Conservation (phyloP, 2,797 vertebrate genomes). For the Cheirogaleus major region DNA sequence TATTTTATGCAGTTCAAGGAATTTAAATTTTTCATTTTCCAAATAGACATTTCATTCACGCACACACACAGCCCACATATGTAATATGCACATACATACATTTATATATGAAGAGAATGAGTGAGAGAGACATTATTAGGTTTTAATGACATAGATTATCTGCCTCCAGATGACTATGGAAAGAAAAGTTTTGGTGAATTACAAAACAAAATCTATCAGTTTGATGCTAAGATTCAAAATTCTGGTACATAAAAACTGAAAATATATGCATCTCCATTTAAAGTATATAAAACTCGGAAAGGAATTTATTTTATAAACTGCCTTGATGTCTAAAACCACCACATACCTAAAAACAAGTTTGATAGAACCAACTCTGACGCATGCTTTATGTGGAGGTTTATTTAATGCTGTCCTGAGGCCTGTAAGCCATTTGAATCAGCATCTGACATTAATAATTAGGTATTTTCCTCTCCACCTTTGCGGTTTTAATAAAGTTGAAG, state of each 20-base stretch:
- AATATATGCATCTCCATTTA: conserved; percentile 28
- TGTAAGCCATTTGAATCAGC: neutral
- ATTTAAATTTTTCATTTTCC: neutral
- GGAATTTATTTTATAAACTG: conserved; percentile 48
- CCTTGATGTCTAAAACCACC: conserved; percentile 51
- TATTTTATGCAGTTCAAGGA: neutral
- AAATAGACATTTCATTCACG: neutral
- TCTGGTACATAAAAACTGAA: conserved; percentile 9
- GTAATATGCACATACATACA: neutral
- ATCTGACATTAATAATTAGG: conserved; percentile 42
- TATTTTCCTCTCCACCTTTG: conserved; percentile 24
- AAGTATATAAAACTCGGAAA: conserved; percentile 52
- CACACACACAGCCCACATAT: neutral
- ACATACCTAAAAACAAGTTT: conserved; percentile 38
- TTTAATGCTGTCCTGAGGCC: neutral
- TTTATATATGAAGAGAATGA: neutral
- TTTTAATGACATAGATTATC: neutral
- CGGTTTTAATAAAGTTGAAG: conserved; percentile 54
- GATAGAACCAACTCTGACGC: conserved; percentile 32
- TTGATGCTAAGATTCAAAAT: conserved; percentile 44
- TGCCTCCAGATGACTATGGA: neutral
- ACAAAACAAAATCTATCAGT: conserved; percentile 34
- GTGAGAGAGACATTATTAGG: neutral
- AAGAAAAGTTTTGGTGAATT: conserved; percentile 26
- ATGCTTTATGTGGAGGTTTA: neutral